Conservation (phyloP, 2,888 invertebrate genomes). For the Lydus trimaculatus region DNA sequence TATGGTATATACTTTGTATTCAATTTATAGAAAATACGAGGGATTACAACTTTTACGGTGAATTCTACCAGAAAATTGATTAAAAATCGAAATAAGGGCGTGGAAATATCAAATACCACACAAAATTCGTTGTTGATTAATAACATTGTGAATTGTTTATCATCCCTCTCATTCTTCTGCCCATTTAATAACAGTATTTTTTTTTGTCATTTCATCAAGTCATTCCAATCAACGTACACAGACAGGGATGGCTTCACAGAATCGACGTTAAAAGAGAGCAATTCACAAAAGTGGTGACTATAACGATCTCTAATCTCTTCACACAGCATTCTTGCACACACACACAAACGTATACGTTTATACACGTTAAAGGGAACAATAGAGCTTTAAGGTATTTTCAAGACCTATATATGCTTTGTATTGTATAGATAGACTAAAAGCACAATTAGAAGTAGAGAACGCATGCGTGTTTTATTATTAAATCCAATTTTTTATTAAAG, state of each 20-base stretch:
- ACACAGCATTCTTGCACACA: background rate
- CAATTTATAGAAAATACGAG: background rate
- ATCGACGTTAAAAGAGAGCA: background rate
- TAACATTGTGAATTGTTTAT: background rate
- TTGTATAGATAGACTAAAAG: background rate
- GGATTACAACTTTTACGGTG: background rate
- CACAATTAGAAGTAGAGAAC: background rate
- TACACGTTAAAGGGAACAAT: background rate
- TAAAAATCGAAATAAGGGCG: background rate
- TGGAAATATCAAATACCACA: background rate
- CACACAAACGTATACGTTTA: background rate
- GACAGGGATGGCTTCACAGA: background rate
- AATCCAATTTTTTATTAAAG: background rate
- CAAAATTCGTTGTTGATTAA: background rate
- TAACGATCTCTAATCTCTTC: background rate
- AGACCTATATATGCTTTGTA: background rate
- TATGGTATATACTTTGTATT: conserved; percentile 2
- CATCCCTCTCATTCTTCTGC: background rate
- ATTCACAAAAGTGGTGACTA: background rate
- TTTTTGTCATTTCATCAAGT: background rate
- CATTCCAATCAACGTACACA: background rate
- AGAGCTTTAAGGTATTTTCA: background rate
- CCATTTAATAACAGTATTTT: no score
- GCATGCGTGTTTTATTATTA: background rate
- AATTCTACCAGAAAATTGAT: background rate